Evolutionary conservation across 2,888 invertebrate genomes (phyloP).

Genomic region (Nemoura dubitans): DNA sequence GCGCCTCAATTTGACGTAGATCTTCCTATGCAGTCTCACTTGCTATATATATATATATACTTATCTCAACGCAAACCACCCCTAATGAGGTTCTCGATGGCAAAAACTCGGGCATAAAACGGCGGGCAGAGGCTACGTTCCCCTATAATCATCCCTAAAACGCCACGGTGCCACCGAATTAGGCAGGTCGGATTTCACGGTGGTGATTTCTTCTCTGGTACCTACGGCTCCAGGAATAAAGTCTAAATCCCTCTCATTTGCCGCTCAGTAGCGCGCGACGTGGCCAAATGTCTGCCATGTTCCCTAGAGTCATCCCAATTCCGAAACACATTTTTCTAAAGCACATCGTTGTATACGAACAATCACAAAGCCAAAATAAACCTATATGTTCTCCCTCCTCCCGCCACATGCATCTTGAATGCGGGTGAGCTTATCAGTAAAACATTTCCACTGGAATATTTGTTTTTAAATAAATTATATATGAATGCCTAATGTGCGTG

Average conservation of each 20-base stretch:
- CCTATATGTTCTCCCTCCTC: neutral
- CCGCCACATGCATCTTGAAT: too few relatives aligned
- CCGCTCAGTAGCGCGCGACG: neutral
- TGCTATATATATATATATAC: too few relatives aligned
- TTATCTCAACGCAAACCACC: neutral
- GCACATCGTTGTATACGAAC: neutral
- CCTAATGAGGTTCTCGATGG: neutral
- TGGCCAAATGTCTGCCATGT: neutral
- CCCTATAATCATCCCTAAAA: neutral
- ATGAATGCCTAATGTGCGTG: too few relatives aligned
- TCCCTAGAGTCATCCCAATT: neutral
- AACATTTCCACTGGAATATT: too few relatives aligned
- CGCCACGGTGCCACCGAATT: neutral
- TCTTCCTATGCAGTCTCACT: too few relatives aligned
- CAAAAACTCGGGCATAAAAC: neutral
- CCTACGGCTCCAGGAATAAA: neutral
- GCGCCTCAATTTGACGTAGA: too few relatives aligned
- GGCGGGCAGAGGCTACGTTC: neutral
- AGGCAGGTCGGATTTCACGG: neutral
- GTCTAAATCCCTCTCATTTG: constrained; percentile 12
- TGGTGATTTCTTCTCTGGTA: neutral
- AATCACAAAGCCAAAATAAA: neutral
- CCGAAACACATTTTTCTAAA: neutral
- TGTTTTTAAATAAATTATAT: too few relatives aligned
- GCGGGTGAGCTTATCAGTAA: too few relatives aligned